These are phyloP conservation scores for Takifugu ocellatus DNA, from an alignment of 2,797 vertebrate genomes.

Conservation along the genomic window DNA sequence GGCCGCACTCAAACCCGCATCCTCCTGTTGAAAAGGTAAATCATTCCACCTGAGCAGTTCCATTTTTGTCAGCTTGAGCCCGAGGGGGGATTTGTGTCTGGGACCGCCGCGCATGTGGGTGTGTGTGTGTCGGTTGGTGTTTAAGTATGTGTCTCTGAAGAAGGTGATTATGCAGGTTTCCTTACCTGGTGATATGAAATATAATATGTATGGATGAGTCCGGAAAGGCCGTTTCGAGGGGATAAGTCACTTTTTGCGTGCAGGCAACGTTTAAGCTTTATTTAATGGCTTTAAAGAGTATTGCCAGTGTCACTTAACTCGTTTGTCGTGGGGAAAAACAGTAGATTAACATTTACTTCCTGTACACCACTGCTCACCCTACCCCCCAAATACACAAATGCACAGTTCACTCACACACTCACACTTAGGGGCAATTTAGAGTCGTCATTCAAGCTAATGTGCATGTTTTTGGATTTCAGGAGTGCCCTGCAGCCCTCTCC, in stretches of 20 bases:
- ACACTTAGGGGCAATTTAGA: too few species aligned
- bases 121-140: background rate
- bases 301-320: constrained; percentile 45
- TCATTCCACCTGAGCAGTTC: constrained; percentile 58
- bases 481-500: too few species aligned
- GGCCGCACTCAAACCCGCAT: constrained; percentile 42
- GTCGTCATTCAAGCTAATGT: too few species aligned
- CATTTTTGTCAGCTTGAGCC: constrained; percentile 40
- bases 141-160: background rate
- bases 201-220: constrained; percentile 20
- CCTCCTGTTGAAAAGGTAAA: constrained; percentile 59
- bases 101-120: constrained; percentile 1
- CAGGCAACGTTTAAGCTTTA: constrained; percentile 48
- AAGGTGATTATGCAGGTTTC: constrained; percentile 7
- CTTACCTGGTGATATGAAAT: constrained; percentile 8
- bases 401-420: too few species aligned
- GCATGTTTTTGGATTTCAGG: constrained; percentile 42
- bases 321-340: constrained; percentile 37
- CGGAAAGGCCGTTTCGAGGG: constrained; percentile 9
- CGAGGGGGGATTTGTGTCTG: constrained; percentile 20
- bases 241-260: constrained; percentile 34
- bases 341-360: background rate
- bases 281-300: constrained; percentile 50
- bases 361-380: too few species aligned
- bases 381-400: too few species aligned